Evolutionary conservation across 1,140 invertebrate species (phyloP).

Genomic region (Lanistes nyassanus): DNA sequence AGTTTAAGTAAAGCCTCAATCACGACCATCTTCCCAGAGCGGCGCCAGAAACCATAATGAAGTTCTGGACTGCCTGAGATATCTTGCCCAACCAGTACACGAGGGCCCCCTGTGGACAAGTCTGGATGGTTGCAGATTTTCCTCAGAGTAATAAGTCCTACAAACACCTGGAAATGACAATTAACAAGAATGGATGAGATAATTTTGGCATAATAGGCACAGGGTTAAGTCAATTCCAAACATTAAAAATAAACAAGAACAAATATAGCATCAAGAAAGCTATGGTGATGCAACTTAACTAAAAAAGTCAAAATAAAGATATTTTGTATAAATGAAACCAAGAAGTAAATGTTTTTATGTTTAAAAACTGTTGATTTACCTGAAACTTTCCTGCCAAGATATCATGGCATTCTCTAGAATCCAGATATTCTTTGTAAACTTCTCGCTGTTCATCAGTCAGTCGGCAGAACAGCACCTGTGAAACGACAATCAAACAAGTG

Average conservation of each 20-base stretch:
- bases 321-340: no score
- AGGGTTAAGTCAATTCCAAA: background rate
- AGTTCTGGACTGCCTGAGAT: slow-evolving; percentile 36
- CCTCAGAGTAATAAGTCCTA: slow-evolving; percentile 86
- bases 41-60: slow-evolving; percentile 77
- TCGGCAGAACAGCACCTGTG: slow-evolving; percentile 87
- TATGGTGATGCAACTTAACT: no score
- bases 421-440: slow-evolving; percentile 83
- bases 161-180: slow-evolving; percentile 73
- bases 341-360: no score
- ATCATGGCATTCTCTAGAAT: slow-evolving; percentile 75
- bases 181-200: background rate
- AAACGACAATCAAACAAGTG: slow-evolving; percentile 19
- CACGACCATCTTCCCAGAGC: slow-evolving; percentile 96
- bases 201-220: background rate
- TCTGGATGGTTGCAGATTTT: slow-evolving; percentile 99
- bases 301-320: no score
- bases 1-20: slow-evolving; percentile 85
- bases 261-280: no score
- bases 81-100: slow-evolving; percentile 56
- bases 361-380: no score
- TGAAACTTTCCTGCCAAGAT: slow-evolving; percentile 76
- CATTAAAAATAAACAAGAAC: background rate
- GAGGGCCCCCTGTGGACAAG: slow-evolving; percentile 77
- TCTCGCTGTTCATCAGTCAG: slow-evolving; percentile 85